Conservation (phyloP, 1,140 invertebrate species). For the Drosophila punjabiensis region DNA sequence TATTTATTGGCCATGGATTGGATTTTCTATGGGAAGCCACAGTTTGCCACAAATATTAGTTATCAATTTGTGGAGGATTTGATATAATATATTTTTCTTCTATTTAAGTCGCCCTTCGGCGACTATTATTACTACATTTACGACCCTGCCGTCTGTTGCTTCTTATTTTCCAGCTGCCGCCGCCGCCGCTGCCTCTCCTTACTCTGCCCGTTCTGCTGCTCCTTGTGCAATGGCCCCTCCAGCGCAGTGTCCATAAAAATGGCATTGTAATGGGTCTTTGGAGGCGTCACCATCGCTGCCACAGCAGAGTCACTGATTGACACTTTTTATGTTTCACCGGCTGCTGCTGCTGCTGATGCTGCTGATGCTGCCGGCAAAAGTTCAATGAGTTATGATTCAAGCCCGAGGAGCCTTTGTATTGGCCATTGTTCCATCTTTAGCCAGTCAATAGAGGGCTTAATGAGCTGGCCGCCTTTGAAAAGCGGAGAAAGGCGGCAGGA, state of each 20-base stretch:
- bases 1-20: slow-evolving; percentile 17
- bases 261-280: slow-evolving; percentile 57
- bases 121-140: slow-evolving; percentile 77
- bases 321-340: slow-evolving; percentile 68
- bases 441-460: slow-evolving; percentile 57
- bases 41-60: slow-evolving; percentile 21
- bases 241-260: slow-evolving; percentile 49
- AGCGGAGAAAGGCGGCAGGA: slow-evolving; percentile 37
- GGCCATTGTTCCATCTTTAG: slow-evolving; percentile 61
- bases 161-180: slow-evolving; percentile 33
- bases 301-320: slow-evolving; percentile 65
- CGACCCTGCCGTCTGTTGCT: slow-evolving; percentile 53
- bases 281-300: slow-evolving; percentile 48
- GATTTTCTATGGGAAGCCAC: slow-evolving; percentile 12
- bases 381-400: slow-evolving; percentile 78
- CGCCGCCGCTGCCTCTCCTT: slow-evolving; percentile 28
- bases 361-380: slow-evolving; percentile 51
- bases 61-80: slow-evolving; percentile 23
- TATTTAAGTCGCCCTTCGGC: slow-evolving; percentile 43
- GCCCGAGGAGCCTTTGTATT: slow-evolving; percentile 36
- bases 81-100: background rate
- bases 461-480: slow-evolving; percentile 64
- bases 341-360: slow-evolving; percentile 3
- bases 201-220: slow-evolving; percentile 7
- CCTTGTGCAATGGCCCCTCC: slow-evolving; percentile 16